phyloP scores from a whole-genome alignment of 2,888 invertebrate genomes.

The Mystacides longicornis region DNA sequence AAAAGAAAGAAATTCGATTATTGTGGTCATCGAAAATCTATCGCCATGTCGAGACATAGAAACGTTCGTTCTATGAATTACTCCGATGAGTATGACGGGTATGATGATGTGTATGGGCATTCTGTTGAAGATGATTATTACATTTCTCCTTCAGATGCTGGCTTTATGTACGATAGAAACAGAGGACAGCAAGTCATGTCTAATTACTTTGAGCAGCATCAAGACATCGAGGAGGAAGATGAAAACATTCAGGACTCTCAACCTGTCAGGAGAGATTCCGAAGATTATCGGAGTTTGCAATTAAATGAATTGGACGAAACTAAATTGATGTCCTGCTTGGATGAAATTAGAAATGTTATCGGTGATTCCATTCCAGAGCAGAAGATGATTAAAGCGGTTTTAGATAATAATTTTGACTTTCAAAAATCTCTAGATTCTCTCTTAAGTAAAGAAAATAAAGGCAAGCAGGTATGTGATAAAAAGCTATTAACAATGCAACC shows the following conservation, averaged over 20 bases:
- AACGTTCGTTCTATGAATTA: slow-evolving; percentile 79
- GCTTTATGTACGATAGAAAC: slow-evolving; percentile 78
- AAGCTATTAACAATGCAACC: slow-evolving; percentile 6
- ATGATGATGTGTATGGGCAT: slow-evolving; percentile 87
- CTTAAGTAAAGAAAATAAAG: slow-evolving; percentile 47
- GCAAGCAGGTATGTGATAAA: slow-evolving; percentile 27
- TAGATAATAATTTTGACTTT: slow-evolving; percentile 65
- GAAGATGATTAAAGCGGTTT: slow-evolving; percentile 61
- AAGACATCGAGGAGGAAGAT: slow-evolving; percentile 32
- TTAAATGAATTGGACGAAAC: slow-evolving; percentile 63
- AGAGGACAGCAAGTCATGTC: slow-evolving; percentile 66
- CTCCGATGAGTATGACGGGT: slow-evolving; percentile 84
- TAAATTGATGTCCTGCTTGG: slow-evolving; percentile 74
- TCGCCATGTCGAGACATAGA: slow-evolving; percentile 75
- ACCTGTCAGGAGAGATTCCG: slow-evolving; percentile 40
- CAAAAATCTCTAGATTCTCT: slow-evolving; percentile 68
- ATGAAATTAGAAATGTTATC: slow-evolving; percentile 71
- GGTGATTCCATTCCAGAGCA: slow-evolving; percentile 71
- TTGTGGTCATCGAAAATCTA: no score
- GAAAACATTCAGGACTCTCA: slow-evolving; percentile 47
- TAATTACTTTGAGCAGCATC: slow-evolving; percentile 66
- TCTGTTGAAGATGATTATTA: slow-evolving; percentile 90
- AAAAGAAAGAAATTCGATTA: no score
- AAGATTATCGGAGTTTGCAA: slow-evolving; percentile 43
- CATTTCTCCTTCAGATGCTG: slow-evolving; percentile 80